These are phyloP conservation scores for Sitophilus oryzae DNA, from an alignment of 1,140 invertebrate species.

Conservation along the genomic window DNA sequence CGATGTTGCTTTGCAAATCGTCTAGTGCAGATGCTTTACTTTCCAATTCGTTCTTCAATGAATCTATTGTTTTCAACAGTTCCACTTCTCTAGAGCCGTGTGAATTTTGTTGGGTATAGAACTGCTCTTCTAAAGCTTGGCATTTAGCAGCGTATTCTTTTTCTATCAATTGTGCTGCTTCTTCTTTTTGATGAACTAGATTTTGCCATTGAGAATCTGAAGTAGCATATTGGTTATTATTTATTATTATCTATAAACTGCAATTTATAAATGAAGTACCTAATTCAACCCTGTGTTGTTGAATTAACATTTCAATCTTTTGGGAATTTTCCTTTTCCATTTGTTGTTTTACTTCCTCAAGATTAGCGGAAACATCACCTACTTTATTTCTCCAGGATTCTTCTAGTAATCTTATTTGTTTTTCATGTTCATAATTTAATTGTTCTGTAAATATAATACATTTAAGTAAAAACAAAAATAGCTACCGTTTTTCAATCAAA, in stretches of 20 bases:
- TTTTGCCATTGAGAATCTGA: conserved; percentile 51
- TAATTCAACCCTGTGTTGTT: conserved; percentile 45
- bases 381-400: conserved; percentile 42
- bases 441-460: conserved; percentile 35
- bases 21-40: conserved; percentile 41
- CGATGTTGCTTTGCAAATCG: conserved; percentile 43
- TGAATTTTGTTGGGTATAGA: conserved; percentile 41
- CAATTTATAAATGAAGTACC: conserved; percentile 39
- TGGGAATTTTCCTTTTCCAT: conserved; percentile 46
- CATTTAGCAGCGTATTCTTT: conserved; percentile 49
- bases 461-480: no score
- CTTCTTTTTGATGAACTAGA: conserved; percentile 49
- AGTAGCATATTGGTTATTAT: no score
- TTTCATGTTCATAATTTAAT: conserved; percentile 42
- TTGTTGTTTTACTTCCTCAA: conserved; percentile 48
- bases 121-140: conserved; percentile 46
- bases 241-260: no score
- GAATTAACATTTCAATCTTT: conserved; percentile 41
- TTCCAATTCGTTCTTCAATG: conserved; percentile 39
- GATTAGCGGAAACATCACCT: conserved; percentile 39
- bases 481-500: no score
- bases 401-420: conserved; percentile 43
- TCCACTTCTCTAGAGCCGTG: conserved; percentile 40
- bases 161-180: conserved; percentile 48
- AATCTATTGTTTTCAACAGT: conserved; percentile 41